Evolutionary conservation across 1,140 invertebrate genomes (phyloP).

Genomic region (Atopsyche davidsoni): DNA sequence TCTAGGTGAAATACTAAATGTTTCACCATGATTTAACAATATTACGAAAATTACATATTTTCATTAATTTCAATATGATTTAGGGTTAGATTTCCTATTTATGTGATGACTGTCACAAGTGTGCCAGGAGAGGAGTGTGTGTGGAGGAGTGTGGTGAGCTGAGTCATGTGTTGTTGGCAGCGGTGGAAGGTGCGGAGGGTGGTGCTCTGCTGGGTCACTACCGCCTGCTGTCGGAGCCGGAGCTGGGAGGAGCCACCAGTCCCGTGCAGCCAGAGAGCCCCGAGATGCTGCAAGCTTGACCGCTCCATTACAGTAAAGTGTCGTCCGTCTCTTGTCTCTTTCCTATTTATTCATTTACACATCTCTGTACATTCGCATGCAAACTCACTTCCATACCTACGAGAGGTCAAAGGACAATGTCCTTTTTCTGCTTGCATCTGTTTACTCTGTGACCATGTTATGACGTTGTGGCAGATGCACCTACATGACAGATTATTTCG

Average conservation of each 20-base stretch:
- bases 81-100: too few relatives aligned
- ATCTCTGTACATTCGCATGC: conserved; percentile 15
- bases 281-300: conserved; percentile 29
- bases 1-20: too few relatives aligned
- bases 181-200: conserved; percentile 29
- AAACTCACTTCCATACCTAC: too few relatives aligned
- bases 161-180: conserved; percentile 17
- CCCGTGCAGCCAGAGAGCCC: conserved; percentile 15
- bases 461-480: too few relatives aligned
- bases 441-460: too few relatives aligned
- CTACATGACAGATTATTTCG: too few relatives aligned
- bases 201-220: conserved; percentile 42
- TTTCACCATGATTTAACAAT: too few relatives aligned
- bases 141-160: conserved; percentile 6
- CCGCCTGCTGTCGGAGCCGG: conserved; percentile 41
- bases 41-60: too few relatives aligned
- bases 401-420: too few relatives aligned
- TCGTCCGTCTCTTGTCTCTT: conserved; percentile 27
- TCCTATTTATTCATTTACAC: conserved; percentile 21
- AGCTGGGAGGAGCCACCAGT: conserved; percentile 32
- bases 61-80: too few relatives aligned
- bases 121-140: neutral
- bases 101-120: neutral
- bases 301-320: conserved; percentile 26
- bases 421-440: too few relatives aligned